Evolutionary conservation across 2,113 vertebrate genomes (phyloP).

Genomic region (Eulemur rufifrons): DNA sequence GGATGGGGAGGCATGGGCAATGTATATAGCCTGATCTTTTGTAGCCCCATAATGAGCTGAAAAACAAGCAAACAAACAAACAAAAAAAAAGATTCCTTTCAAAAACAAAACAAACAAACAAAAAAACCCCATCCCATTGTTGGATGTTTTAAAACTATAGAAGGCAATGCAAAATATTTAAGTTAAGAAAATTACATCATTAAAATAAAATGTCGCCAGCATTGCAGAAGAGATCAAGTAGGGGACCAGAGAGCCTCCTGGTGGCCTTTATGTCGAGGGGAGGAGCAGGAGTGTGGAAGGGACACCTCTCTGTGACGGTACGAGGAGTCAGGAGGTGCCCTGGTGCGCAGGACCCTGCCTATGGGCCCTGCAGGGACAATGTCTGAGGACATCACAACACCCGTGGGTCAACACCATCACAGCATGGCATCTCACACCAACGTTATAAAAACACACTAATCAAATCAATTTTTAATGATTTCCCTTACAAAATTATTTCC

Average conservation of each 20-base stretch:
- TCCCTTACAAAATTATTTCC: background rate
- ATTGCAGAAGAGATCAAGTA: background rate
- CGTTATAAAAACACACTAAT: background rate
- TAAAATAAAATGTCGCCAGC: background rate
- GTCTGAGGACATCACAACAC: background rate
- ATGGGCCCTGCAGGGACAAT: too few species aligned
- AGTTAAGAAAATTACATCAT: background rate
- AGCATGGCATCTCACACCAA: background rate
- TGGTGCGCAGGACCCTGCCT: rapidly evolving
- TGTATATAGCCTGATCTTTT: too few species aligned
- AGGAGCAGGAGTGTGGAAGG: background rate
- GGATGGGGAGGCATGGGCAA: too few species aligned
- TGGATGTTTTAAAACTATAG: background rate
- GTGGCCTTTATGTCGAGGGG: background rate
- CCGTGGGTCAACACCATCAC: background rate
- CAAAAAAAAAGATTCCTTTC: too few species aligned
- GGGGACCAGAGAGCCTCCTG: background rate
- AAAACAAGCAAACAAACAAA: too few species aligned
- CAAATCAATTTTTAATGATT: background rate
- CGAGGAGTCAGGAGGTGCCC: background rate
- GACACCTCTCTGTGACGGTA: background rate
- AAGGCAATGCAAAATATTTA: background rate
- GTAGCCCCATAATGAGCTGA: too few species aligned
- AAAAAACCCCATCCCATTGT: background rate
- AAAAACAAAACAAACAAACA: too few species aligned